phyloP scores from a whole-genome alignment of 2,888 invertebrate species.

The Cataglyphis rosenhaueri region DNA sequence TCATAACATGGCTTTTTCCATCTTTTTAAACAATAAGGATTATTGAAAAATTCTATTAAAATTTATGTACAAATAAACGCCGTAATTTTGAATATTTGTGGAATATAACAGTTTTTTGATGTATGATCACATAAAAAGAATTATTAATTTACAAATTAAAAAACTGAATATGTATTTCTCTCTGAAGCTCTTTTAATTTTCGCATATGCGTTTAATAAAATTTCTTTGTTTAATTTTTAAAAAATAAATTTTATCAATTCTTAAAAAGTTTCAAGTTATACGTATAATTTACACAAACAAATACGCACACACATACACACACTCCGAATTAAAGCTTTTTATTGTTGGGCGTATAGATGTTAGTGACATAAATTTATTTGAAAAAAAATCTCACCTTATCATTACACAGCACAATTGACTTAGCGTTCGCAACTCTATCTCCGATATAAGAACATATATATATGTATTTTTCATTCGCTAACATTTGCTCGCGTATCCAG shows the following conservation, averaged over 20 bases:
- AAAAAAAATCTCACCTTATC: constrained; percentile 10
- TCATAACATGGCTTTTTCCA: background rate
- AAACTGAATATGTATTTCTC: background rate
- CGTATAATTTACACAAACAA: background rate
- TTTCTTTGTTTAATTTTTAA: background rate
- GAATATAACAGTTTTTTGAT: background rate
- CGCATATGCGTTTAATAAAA: background rate
- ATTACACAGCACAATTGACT: background rate
- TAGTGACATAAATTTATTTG: background rate
- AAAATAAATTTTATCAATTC: background rate
- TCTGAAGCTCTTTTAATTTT: background rate
- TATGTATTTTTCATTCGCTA: constrained; percentile 4
- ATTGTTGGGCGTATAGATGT: background rate
- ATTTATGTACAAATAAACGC: background rate
- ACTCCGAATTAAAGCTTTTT: background rate
- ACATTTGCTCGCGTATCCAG: constrained; percentile 37
- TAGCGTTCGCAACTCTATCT: background rate
- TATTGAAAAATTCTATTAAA: background rate
- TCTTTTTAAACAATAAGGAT: background rate
- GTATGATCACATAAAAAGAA: background rate
- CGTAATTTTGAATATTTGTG: background rate
- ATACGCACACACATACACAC: background rate
- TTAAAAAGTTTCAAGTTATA: background rate
- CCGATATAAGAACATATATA: background rate
- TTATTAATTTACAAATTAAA: constrained; percentile 16